These are phyloP conservation scores for Corythoichthys haematopterus DNA, from an alignment of 2,113 vertebrate species.

Conservation along the genomic window DNA sequence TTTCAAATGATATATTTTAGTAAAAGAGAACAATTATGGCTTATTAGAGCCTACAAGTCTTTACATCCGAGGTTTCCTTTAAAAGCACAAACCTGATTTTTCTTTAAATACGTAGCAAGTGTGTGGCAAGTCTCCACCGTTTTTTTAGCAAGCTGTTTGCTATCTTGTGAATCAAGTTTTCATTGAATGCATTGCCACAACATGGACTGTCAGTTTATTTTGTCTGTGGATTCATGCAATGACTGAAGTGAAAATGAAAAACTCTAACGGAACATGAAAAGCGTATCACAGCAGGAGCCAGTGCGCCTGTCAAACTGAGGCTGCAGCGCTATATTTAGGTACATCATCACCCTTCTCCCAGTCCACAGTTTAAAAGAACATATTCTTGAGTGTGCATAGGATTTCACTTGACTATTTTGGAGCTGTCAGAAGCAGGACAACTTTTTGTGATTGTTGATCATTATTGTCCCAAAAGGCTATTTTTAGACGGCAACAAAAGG, in stretches of 20 bases:
- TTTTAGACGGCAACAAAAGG: background rate
- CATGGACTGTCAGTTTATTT: background rate
- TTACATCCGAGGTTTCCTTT: no score
- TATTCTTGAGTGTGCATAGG: slow-evolving; percentile 12
- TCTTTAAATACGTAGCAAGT: background rate
- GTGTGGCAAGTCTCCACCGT: background rate
- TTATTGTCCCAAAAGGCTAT: slow-evolving; percentile 1
- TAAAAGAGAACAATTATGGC: no score
- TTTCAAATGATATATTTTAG: no score
- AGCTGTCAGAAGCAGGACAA: slow-evolving; percentile 1
- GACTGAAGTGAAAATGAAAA: slow-evolving; percentile 2
- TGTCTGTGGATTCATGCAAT: slow-evolving; percentile 3
- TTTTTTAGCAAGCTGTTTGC: background rate
- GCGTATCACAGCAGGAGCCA: slow-evolving; percentile 6
- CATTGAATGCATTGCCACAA: background rate
- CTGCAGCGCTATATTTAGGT: slow-evolving; percentile 24
- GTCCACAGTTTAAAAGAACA: slow-evolving; percentile 9
- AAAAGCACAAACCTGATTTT: no score
- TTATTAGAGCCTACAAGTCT: no score
- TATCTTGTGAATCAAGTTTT: slow-evolving; percentile 2
- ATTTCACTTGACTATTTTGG: slow-evolving; percentile 31
- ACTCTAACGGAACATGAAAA: slow-evolving; percentile 9
- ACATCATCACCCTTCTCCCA: background rate
- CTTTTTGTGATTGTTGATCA: slow-evolving; percentile 14
- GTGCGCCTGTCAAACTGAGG: slow-evolving; percentile 9